A percentile compares a stretch with the other conserved stretches of the same genome.
Conservation (phyloP, 2,888 invertebrate species). For the Drosophila cognata region DNA sequence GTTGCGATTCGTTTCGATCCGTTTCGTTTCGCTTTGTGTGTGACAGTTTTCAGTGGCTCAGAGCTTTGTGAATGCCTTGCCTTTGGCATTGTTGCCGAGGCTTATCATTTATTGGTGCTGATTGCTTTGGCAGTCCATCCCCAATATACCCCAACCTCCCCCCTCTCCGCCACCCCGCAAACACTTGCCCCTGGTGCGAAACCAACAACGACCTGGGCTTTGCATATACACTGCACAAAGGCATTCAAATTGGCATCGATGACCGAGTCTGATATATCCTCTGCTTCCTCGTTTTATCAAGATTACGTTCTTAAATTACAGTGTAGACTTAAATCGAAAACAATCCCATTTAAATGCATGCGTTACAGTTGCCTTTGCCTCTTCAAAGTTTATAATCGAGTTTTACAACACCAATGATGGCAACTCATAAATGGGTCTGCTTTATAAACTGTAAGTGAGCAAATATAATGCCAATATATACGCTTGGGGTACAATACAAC, state of each 20-base stretch:
- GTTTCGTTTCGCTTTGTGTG: slow-evolving; percentile 49
- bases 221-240: slow-evolving; percentile 61
- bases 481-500: not conserved
- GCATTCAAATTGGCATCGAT: not conserved
- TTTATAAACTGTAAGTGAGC: not conserved
- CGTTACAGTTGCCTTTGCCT: not conserved
- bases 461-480: not conserved
- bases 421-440: not conserved
- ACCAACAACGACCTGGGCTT: slow-evolving; percentile 15
- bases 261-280: not conserved
- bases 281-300: not conserved
- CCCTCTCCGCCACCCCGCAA: not conserved
- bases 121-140: slow-evolving; percentile 65
- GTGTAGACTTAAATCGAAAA: not conserved
- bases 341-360: not conserved
- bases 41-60: slow-evolving; percentile 48
- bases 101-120: slow-evolving; percentile 80
- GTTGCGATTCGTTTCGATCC: not conserved
- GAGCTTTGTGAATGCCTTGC: slow-evolving; percentile 37
- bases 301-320: not conserved
- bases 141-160: not conserved
- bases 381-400: not conserved
- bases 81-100: slow-evolving; percentile 67
- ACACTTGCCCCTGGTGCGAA: not conserved
- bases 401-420: not conserved